Base-by-base conservation (phyloP, 1,140 invertebrate species). In the Drosophila prosaltans region DNA sequence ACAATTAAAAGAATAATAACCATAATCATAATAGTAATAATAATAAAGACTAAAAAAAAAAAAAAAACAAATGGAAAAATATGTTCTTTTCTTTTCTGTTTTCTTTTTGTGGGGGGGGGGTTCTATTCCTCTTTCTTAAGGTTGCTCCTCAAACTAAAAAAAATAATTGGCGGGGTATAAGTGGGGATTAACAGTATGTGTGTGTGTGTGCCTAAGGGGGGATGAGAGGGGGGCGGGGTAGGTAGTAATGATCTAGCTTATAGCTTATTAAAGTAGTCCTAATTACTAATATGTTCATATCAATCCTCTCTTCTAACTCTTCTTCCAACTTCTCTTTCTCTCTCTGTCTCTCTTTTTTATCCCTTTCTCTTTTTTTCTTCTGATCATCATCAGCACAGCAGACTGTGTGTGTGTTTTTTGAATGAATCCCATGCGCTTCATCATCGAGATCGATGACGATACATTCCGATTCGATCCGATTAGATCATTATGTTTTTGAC, bases 201-300 rank as follows among this genome's bases (percentile, higher is more conserved):
- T 48, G 8, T 24, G n/a, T 55, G 26, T 30, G 48, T 51, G 48
- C 26, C 32, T 48, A 16, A 40, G 62, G n/a, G 43, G 54, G 59
- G 61, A 7, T 30, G 43, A 16, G 9, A 32, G 10, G 48, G 16
- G 55, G 24, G 40, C 10, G 45, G 72, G 59, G 41, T 48, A 79
- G 32, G 62, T 80, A 80, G 62, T 84, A 80, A 80, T 69, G 79
- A 59, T 80, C 83, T 88, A 88, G 83, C 83, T 88, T 88, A 83
- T 82, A 88, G 84, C 83, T 88, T 74, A 85, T 88, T 78, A 65
- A 65, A 51, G 45, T 51, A 51, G 60, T 78, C 71, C 78, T 81
- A 78, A 82, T 30, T 79, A 26, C 77, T 84, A 85, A 81, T 72
- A 70, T 78, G 74, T 74, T 81, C 74, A 85, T 59, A 24, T 51